These are phyloP conservation scores for Magallana angulata DNA, from an alignment of 1,140 invertebrate genomes.

Conservation along the genomic window DNA sequence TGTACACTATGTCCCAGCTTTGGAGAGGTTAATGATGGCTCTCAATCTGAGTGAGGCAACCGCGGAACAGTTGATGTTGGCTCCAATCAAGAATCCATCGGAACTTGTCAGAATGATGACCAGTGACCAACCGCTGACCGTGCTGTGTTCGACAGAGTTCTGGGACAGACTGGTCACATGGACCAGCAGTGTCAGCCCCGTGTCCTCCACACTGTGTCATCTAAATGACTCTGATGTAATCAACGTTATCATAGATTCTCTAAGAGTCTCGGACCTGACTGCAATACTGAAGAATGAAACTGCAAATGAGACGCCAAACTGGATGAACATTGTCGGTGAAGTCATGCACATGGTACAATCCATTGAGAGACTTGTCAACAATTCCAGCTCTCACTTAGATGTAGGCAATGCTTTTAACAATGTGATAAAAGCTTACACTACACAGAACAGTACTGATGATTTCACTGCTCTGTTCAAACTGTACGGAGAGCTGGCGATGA, in stretches of 20 bases:
- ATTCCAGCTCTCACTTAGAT: neutral
- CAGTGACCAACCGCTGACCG: neutral
- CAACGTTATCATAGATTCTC: conserved; percentile 26
- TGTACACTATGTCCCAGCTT: neutral
- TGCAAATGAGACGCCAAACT: conserved; percentile 46
- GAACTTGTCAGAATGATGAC: conserved; percentile 52
- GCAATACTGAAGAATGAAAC: conserved; percentile 30
- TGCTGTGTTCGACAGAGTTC: conserved; percentile 38
- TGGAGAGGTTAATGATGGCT: conserved; percentile 1
- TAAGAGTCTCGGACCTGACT: conserved; percentile 20
- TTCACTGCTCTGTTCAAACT: conserved; percentile 2
- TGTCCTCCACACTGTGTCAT: neutral
- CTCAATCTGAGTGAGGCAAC: conserved; percentile 3
- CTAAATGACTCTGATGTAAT: conserved; percentile 25
- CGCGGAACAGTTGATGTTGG: conserved; percentile 34
- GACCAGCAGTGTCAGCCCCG: neutral
- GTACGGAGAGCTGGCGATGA: neutral
- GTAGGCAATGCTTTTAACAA: neutral
- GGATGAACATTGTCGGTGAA: conserved; percentile 51
- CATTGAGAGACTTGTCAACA: conserved; percentile 44
- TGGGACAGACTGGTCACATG: conserved; percentile 34
- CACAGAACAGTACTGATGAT: conserved; percentile 1
- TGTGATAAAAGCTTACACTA: neutral
- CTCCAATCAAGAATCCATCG: conserved; percentile 57
- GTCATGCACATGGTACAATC: conserved; percentile 43